Evolutionary conservation across 2,113 vertebrate genomes (phyloP), one percentile per base, ranked within the genome.

Genomic region (Coptodon rendalli): DNA sequence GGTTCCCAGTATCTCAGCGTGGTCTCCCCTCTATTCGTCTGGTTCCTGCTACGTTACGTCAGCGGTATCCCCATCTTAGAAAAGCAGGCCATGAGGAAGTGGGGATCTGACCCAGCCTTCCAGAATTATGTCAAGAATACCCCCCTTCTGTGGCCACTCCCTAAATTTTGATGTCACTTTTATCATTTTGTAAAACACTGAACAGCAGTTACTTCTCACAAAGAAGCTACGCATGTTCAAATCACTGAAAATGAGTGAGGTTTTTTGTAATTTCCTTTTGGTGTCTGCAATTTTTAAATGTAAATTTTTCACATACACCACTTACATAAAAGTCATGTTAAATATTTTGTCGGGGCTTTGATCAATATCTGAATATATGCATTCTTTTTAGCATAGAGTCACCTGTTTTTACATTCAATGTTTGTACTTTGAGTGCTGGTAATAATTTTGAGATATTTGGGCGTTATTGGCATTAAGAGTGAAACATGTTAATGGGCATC

Each of bases 11-110:
- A 96, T 78, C 80, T 97, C 53, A 97, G 96, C 1, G 92, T 89
- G 10, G 73, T 43, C 9, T 97, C 97, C 1, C 97, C 97, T 0
- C 61, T 97, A 38, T 96, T 97, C 14, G 92, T 97, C 50, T 97
- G 97, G 96, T 97, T 97, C 92, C 92, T 97, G 81, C 92, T 97
- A 0, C 94, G 92, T 11, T 89, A 97, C 2, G 93, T 97, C 38
- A 97, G 97, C 34, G 97, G 97, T 1, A 93, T 97, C 66, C 97
- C 97, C 68, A 95, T 97, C 24, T 92, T 97, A 61, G 97, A 97
- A 94, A 96, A 91, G 84, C 95, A 96, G 84, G 96, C 96, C 50
- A 29, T 87, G 91, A 96, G 81, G 87, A 96, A 89, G 91, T 97
- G 97, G 97, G 97, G 97, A 1, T 93, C 95, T 0, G 95, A 97